phyloP scores from a whole-genome alignment of 2,888 invertebrate genomes.

The Eristalis tenax region DNA sequence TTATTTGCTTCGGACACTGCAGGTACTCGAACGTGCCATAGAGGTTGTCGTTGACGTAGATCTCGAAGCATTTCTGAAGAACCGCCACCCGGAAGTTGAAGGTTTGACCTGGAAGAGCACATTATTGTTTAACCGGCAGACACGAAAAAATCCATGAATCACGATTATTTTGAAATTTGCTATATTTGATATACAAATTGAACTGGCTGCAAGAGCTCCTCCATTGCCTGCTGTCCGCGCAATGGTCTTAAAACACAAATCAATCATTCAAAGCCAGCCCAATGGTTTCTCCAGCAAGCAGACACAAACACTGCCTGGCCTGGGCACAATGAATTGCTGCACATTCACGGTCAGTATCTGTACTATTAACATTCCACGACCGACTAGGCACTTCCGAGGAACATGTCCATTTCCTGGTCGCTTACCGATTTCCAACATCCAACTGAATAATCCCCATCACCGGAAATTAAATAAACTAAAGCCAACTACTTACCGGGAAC shows the following conservation, averaged over 20 bases:
- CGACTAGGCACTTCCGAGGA: not conserved
- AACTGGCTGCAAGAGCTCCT: too few relatives aligned
- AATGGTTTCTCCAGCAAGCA: too few relatives aligned
- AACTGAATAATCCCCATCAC: conserved; percentile 36
- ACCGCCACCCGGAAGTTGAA: conserved; percentile 80
- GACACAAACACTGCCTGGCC: too few relatives aligned
- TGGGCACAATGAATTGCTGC: not conserved
- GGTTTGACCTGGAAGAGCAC: conserved; percentile 75
- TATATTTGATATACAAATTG: too few relatives aligned
- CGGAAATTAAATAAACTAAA: conserved; percentile 54
- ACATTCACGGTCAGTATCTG: not conserved
- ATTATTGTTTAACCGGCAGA: too few relatives aligned
- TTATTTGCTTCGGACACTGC: conserved; percentile 80
- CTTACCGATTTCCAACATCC: conserved; percentile 26
- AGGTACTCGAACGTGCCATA: conserved; percentile 80
- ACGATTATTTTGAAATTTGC: too few relatives aligned
- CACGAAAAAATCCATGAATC: too few relatives aligned
- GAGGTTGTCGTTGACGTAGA: conserved; percentile 80
- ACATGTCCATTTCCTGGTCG: conserved; percentile 28
- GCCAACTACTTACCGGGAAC: conserved; percentile 76
- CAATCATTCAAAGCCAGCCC: too few relatives aligned
- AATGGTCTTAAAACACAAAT: too few relatives aligned
- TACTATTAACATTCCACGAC: not conserved
- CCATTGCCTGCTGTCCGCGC: too few relatives aligned
- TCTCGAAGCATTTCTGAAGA: conserved; percentile 80